Base-by-base conservation (phyloP, 37 sponge, comb jelly and placozoan genomes). In the Cladorhizidae sp. region DNA sequence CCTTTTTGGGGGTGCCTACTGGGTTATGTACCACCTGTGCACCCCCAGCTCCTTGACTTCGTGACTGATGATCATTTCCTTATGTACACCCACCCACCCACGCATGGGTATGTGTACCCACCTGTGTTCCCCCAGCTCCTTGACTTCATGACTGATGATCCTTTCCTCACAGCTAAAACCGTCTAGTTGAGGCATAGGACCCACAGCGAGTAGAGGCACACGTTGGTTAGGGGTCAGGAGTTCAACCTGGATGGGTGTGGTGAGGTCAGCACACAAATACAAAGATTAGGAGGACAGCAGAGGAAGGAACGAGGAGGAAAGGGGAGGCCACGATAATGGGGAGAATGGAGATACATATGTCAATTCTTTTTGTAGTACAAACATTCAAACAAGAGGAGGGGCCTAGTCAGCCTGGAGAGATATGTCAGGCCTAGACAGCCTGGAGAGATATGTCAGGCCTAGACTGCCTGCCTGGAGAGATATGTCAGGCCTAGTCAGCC, bases 1-100 rank as follows among this genome's bases (percentile, higher is more conserved):
- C n/a, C n/a, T n/a, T n/a, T n/a, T n/a, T n/a, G n/a, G n/a, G n/a
- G n/a, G n/a, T n/a, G n/a, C n/a, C n/a, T n/a, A n/a, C n/a, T n/a
- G n/a, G n/a, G n/a, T n/a, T n/a, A n/a, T n/a, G n/a, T n/a, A n/a
- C n/a, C 32, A 83, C 90, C 62, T 80, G 65, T 82, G 90, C 57
- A 80, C 90, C 33, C 94, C 90, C n/a, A 89, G 59, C 32, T 89
- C 90, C 70, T 89, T 89, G 32, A 95, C 89, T 58, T 95, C 95
- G 58, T 95, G 89, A 18, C 56, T 64, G 38, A 95, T 73, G 40
- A 91, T 82, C 64, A 73, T 77, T 57, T 90, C 91, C 58, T 92
- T n/a, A n/a, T n/a, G n/a, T n/a, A n/a, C n/a, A n/a, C n/a, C n/a
- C n/a, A n/a, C n/a, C 0, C 35, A 49, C 80, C 11, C 69, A 79